Percentiles rank a stretch among this genome's conserved stretches.
These are phyloP conservation scores for Synchiropus splendidus DNA, from an alignment of 2,113 vertebrate genomes.

Conservation along the genomic window DNA sequence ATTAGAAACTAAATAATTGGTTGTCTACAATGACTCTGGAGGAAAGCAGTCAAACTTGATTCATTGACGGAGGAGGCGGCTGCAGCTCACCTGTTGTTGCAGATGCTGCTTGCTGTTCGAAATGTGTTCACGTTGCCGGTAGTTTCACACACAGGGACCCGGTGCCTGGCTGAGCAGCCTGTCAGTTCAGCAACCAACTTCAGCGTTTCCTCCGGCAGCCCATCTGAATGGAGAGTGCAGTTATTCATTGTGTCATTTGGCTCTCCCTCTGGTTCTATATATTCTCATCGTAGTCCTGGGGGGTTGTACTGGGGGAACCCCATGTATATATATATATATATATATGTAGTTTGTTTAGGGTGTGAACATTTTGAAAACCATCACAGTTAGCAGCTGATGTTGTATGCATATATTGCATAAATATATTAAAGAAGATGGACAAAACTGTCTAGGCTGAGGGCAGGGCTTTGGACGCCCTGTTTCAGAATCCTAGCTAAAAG, in stretches of 20 bases:
- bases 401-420: no score
- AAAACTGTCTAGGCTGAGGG: no score
- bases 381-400: not conserved
- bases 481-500: no score
- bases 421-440: no score
- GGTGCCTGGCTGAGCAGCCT: slow-evolving; percentile 64
- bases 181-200: slow-evolving; percentile 54
- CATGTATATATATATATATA: no score
- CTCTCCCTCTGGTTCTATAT: not conserved
- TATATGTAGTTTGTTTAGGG: no score
- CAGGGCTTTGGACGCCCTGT: no score
- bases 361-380: no score
- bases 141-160: slow-evolving; percentile 33
- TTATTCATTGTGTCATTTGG: not conserved
- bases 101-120: slow-evolving; percentile 62
- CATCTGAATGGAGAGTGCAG: slow-evolving; percentile 46
- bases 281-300: not conserved
- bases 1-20: no score
- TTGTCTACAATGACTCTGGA: no score
- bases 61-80: not conserved
- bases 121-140: slow-evolving; percentile 19
- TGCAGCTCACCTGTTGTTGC: slow-evolving; percentile 73
- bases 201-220: slow-evolving; percentile 63
- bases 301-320: not conserved
- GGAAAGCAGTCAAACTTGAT: no score